Evolutionary conservation across 2,888 invertebrate species (phyloP).

Genomic region (Agrilus biguttatus): DNA sequence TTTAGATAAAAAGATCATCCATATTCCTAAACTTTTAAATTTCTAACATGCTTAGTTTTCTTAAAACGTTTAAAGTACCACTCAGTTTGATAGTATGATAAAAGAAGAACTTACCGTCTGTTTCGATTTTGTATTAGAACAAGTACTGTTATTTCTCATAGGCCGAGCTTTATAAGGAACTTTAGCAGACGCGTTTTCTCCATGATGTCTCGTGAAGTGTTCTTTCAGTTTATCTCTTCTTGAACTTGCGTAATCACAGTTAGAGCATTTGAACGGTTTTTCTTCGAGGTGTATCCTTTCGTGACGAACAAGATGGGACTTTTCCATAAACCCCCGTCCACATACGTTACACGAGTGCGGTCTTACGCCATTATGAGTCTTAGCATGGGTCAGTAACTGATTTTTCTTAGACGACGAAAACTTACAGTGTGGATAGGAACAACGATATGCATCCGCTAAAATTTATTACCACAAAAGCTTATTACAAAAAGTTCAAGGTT

Average conservation of each 20-base stretch:
- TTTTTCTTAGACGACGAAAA: conserved; percentile 50
- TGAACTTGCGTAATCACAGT: conserved; percentile 50
- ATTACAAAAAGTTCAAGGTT: too few relatives aligned
- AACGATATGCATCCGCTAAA: conserved; percentile 43
- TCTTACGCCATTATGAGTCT: conserved; percentile 40
- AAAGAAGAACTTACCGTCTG: conserved; percentile 17
- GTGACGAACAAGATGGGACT: conserved; percentile 50
- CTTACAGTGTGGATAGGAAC: conserved; percentile 44
- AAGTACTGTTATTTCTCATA: conserved; percentile 21
- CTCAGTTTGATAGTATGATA: too few relatives aligned
- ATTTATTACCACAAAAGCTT: neutral
- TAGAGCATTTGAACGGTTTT: conserved; percentile 46
- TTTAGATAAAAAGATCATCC: too few relatives aligned
- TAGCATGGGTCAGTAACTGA: conserved; percentile 47
- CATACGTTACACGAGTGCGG: conserved; percentile 40
- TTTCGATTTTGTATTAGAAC: conserved; percentile 19
- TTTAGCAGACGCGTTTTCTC: conserved; percentile 35
- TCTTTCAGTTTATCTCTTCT: conserved; percentile 51
- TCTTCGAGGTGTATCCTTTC: conserved; percentile 49
- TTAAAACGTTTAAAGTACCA: too few relatives aligned
- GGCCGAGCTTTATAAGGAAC: conserved; percentile 36
- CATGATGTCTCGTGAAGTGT: conserved; percentile 36
- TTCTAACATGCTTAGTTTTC: too few relatives aligned
- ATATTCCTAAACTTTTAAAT: too few relatives aligned
- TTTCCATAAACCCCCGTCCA: conserved; percentile 50